Evolutionary conservation across 2,888 invertebrate genomes (phyloP).

Genomic region (Melieria picta): DNA sequence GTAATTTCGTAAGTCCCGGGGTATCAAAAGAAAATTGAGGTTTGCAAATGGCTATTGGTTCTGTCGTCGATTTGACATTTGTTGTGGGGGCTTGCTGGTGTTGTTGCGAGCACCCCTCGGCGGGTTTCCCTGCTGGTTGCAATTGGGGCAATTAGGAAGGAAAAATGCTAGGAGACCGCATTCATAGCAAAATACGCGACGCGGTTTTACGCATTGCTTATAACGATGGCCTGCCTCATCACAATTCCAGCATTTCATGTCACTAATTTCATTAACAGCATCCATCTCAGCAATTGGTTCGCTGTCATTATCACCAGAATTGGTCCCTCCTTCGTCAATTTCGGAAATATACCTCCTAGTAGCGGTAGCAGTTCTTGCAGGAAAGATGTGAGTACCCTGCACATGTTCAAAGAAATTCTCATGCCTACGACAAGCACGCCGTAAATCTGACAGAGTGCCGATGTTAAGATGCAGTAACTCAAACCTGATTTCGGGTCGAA

Average conservation of each 20-base stretch:
- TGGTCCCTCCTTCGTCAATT: background rate
- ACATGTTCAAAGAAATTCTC: no score
- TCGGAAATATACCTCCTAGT: constrained; percentile 1
- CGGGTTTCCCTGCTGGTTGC: constrained; percentile 28
- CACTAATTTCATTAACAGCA: background rate
- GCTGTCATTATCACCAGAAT: background rate
- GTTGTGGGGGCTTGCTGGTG: constrained; percentile 16
- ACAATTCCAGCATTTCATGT: constrained; percentile 32
- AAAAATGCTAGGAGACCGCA: constrained; percentile 23
- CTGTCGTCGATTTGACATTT: constrained; percentile 6
- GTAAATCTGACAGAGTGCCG: no score
- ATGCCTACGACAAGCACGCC: no score
- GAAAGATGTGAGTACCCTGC: no score
- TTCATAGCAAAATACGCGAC: constrained; percentile 19
- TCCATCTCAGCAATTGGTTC: background rate
- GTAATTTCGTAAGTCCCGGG: background rate
- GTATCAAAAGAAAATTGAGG: background rate
- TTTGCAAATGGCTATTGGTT: background rate
- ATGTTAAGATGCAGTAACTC: no score
- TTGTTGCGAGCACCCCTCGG: constrained; percentile 7
- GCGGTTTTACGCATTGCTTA: constrained; percentile 20
- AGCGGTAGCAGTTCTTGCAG: background rate
- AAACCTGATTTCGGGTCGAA: no score
- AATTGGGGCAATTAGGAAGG: constrained; percentile 19
- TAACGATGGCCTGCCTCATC: constrained; percentile 28